These are phyloP conservation scores for Physocephala rufipes DNA, from an alignment of 2,888 invertebrate genomes.

Conservation along the genomic window DNA sequence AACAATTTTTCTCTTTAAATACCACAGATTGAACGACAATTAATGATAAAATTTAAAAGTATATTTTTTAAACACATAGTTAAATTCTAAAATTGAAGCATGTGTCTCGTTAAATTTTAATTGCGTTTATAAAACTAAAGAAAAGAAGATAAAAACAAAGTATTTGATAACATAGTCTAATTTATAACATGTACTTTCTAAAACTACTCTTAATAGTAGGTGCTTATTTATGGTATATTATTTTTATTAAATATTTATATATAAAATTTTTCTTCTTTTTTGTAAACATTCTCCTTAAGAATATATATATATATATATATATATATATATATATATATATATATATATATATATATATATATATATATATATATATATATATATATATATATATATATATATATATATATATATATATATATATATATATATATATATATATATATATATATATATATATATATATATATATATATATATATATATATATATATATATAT, in stretches of 20 bases:
- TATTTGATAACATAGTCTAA: conserved; percentile 19
- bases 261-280: not conserved
- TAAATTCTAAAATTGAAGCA: no score
- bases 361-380: conserved; percentile 9
- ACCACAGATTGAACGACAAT: no score
- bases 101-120: conserved; percentile 5
- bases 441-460: conserved; percentile 9
- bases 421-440: conserved; percentile 9
- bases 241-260: conserved; percentile 1
- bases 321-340: no score
- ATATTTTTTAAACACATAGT: no score
- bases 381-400: conserved; percentile 9
- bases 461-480: conserved; percentile 9
- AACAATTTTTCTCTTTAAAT: no score
- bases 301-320: conserved; percentile 10
- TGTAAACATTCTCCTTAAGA: conserved; percentile 4
- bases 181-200: conserved; percentile 32
- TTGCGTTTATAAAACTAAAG: conserved; percentile 11
- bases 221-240: conserved; percentile 10
- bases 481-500: conserved; percentile 9
- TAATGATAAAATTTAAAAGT: no score
- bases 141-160: conserved; percentile 19
- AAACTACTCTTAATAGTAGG: conserved; percentile 9
- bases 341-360: conserved; percentile 9
- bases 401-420: conserved; percentile 9